phyloP scores from a whole-genome alignment of 2,888 invertebrate species.

The Lomographa bimaculata region DNA sequence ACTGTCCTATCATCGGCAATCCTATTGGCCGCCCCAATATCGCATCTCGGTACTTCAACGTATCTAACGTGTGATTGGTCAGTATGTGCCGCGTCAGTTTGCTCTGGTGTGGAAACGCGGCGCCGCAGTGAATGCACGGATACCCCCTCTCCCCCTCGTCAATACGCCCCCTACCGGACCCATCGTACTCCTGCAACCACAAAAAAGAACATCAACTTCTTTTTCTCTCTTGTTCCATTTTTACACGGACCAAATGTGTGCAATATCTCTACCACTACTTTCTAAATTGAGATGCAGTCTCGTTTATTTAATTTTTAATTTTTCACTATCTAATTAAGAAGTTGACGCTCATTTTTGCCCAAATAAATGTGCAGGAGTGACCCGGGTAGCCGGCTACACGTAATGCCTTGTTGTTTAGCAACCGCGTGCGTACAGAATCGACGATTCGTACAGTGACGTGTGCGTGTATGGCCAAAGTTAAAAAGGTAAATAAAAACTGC shows the following conservation, averaged over 20 bases:
- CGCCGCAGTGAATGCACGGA: conserved; percentile 95
- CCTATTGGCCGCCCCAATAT: conserved; percentile 68
- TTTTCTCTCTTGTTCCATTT: conserved; percentile 82
- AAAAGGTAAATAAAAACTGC: conserved; percentile 69
- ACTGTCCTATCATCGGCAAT: conserved; percentile 72
- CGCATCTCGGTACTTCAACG: conserved; percentile 93
- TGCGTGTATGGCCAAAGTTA: conserved; percentile 74
- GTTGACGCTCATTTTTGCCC: conserved; percentile 95
- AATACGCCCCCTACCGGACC: conserved; percentile 83
- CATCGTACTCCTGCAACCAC: conserved; percentile 96
- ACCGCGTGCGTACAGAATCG: conserved; percentile 72
- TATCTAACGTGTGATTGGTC: conserved; percentile 94
- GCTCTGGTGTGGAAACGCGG: conserved; percentile 94
- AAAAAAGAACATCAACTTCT: conserved; percentile 95
- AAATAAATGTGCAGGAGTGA: conserved; percentile 82
- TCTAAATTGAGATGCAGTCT: conserved; percentile 82
- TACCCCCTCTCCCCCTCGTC: conserved; percentile 84
- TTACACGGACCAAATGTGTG: conserved; percentile 74
- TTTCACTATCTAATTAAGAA: conserved; percentile 86
- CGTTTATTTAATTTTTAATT: conserved; percentile 59
- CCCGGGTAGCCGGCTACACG: conserved; percentile 75
- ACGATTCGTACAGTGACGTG: conserved; percentile 66
- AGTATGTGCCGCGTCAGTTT: conserved; percentile 95
- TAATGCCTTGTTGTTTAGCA: conserved; percentile 75
- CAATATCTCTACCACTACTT: conserved; percentile 78